Evolutionary conservation across 2,797 vertebrate genomes (phyloP).

Genomic region (Numenius phaeopus): DNA sequence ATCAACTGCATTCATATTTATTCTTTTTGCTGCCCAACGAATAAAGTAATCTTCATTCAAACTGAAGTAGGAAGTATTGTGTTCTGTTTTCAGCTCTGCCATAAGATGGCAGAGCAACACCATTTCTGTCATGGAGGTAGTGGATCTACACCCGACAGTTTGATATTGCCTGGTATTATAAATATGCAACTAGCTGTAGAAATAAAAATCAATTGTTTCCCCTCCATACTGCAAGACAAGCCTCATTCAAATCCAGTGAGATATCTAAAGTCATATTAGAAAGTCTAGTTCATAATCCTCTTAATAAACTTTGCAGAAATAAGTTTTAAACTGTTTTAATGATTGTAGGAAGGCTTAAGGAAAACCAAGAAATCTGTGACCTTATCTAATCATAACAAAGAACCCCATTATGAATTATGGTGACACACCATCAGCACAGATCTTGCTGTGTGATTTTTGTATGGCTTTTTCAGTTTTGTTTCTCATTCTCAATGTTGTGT

Average conservation of each 20-base stretch:
- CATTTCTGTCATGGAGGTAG: accelerated
- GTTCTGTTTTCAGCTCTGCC: background rate
- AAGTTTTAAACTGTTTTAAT: background rate
- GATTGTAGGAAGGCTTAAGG: background rate
- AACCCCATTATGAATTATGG: background rate
- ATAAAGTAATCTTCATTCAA: accelerated
- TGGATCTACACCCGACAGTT: accelerated
- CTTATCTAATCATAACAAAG: background rate
- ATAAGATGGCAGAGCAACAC: conserved; percentile 55
- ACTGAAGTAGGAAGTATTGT: background rate
- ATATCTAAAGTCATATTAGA: background rate
- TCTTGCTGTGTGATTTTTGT: background rate
- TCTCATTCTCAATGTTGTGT: accelerated
- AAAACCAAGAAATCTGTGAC: background rate
- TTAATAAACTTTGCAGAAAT: background rate
- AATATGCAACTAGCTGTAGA: background rate
- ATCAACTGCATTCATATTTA: background rate
- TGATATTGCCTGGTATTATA: accelerated
- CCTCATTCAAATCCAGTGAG: background rate
- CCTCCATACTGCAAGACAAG: background rate
- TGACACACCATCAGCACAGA: background rate
- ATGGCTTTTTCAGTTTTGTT: background rate
- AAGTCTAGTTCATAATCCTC: background rate
- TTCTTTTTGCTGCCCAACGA: background rate
- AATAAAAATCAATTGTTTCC: background rate